These are phyloP conservation scores for Galaxias olidus DNA, from an alignment of 2,797 vertebrate genomes.

Conservation along the genomic window DNA sequence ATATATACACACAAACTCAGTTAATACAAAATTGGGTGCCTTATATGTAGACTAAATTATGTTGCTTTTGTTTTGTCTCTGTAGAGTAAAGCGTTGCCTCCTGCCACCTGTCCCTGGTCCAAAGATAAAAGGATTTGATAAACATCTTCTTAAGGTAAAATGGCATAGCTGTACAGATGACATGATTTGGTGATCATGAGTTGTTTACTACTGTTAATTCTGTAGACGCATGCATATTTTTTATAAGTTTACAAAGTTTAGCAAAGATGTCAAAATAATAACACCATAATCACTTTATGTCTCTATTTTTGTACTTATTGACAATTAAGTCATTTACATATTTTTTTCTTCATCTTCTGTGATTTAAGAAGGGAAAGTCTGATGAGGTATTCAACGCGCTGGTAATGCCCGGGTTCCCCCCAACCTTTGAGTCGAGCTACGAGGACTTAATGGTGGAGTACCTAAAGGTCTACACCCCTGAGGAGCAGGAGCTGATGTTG, in stretches of 20 bases:
- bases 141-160: constrained; percentile 87
- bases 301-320: no score
- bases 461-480: constrained; percentile 83
- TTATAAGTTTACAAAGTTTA: no score
- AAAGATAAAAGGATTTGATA: constrained; percentile 95
- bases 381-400: constrained; percentile 84
- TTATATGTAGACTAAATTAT: constrained; percentile 11
- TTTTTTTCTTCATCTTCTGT: constrained; percentile 29
- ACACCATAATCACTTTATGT: no score
- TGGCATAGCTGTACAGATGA: not conserved
- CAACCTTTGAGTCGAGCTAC: constrained; percentile 68
- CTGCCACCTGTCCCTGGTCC: constrained; percentile 92
- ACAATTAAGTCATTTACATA: not conserved
- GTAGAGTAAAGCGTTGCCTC: constrained; percentile 84
- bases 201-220: no score
- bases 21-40: no score
- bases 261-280: no score
- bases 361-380: constrained; percentile 81
- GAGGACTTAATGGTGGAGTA: constrained; percentile 90
- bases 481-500: constrained; percentile 79
- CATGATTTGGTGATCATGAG: no score
- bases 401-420: constrained; percentile 85
- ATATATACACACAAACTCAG: no score
- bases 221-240: no score
- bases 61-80: constrained; percentile 36